Conservation (phyloP, 2,797 vertebrate species). For the Acanthurus lineatus region DNA sequence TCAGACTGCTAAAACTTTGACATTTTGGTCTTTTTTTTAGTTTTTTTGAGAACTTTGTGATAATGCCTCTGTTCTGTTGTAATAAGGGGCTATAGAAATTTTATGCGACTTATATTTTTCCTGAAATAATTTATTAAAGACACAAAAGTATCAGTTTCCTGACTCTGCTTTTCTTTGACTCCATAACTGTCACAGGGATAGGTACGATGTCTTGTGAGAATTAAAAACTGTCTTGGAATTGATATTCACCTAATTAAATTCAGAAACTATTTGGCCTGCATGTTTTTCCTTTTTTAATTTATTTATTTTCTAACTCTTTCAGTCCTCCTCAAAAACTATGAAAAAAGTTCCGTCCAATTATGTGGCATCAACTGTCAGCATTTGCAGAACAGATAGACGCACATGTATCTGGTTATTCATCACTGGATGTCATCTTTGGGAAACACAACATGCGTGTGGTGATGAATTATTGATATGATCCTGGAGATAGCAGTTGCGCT, state of each 20-base stretch:
- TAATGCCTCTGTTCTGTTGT: background rate
- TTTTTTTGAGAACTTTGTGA: background rate
- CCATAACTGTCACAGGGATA: background rate
- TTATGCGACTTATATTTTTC: constrained; percentile 3
- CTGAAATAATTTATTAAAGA: constrained; percentile 8
- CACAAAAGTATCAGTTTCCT: background rate
- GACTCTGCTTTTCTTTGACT: constrained; percentile 11
- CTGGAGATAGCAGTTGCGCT: constrained; percentile 76
- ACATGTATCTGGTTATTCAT: constrained; percentile 67
- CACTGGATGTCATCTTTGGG: constrained; percentile 67
- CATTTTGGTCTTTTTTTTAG: constrained; percentile 10
- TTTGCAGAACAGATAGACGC: constrained; percentile 58
- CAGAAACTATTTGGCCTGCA: constrained; percentile 33
- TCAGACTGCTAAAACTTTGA: constrained; percentile 7
- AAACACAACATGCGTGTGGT: constrained; percentile 62
- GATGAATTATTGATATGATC: constrained; percentile 83
- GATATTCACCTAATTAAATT: constrained; percentile 51
- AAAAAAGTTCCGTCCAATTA: constrained; percentile 62
- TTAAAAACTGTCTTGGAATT: constrained; percentile 35
- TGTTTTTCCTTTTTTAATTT: constrained; percentile 4
- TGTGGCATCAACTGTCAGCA: constrained; percentile 53
- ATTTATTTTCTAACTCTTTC: constrained; percentile 24
- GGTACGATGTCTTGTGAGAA: constrained; percentile 7
- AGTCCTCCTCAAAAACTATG: constrained; percentile 21
- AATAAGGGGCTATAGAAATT: constrained; percentile 8